Evolutionary conservation across 2,888 invertebrate genomes (phyloP), one percentile per base, ranked within the genome.

Genomic region (Parasteatoda lunata): DNA sequence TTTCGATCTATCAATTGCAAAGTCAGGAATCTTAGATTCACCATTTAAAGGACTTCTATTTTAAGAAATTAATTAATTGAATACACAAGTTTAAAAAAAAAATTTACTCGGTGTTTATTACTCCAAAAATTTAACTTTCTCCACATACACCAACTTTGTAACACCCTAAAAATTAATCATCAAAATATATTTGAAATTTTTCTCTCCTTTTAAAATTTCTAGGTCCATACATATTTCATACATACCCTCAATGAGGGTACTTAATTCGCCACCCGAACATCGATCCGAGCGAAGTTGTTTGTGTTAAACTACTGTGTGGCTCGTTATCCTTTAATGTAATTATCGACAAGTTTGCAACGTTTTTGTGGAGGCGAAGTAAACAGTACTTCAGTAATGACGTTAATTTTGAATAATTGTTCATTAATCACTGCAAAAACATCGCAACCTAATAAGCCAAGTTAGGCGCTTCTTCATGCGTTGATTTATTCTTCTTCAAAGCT

Each of bases 331-430:
- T 51, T 84, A 85, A 85, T 80, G 85, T 75, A 85, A 85, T 85
- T 85, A 85, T 76, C 76, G 70, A 79, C 71, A 48, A 73, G 66
- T 48, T 81, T 65, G 8, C 9, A 47, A 59, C 72, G 48, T 68
- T 73, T 75, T 51, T n/a, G 47, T 45, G n/a, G n/a, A 59, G 8
- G n/a, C 11, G n/a, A 8, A 30, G n/a, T 64, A 69, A 69, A 51
- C 68, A 69, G 69, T 69, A 64, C 64, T 75, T 59, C 64, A 59
- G 30, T 85, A 79, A 85, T 70, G 85, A 85, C 71, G 85, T 85
- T 85, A 79, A 85, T 85, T 85, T 85, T 80, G 71, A 80, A 80
- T 80, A 85, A 85, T 80, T 85, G 80, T 85, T 68, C 85, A 85
- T 85, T 85, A 80, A 80, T 85, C 80, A 80, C 69, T 65, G 69